A percentile compares a stretch with the other conserved stretches of the same genome.
These are phyloP conservation scores for Lontra canadensis DNA, from an alignment of 2,113 vertebrate genomes.

Conservation along the genomic window DNA sequence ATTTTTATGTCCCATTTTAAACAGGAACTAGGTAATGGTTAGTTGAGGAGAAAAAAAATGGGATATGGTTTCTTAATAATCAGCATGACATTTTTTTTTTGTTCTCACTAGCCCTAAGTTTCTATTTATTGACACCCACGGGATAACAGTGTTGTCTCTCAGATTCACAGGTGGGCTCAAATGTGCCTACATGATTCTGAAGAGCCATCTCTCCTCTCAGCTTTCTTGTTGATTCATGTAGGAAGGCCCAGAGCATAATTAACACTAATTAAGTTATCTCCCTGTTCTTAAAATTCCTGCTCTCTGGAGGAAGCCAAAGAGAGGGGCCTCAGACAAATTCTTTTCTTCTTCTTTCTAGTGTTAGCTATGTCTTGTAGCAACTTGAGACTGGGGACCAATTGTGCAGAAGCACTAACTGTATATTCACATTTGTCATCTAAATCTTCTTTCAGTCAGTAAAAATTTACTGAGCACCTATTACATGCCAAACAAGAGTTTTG, in stretches of 20 bases:
- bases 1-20: background rate
- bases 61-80: background rate
- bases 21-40: background rate
- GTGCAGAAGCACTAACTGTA: background rate
- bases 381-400: background rate
- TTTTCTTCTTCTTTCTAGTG: background rate
- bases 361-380: background rate
- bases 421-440: background rate
- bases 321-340: background rate
- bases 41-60: background rate
- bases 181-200: background rate
- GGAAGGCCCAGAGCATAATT: background rate
- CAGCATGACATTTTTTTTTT: background rate
- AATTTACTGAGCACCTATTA: background rate
- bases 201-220: background rate
- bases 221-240: background rate
- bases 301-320: background rate
- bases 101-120: background rate
- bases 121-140: background rate
- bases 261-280: conserved; percentile 6
- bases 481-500: background rate
- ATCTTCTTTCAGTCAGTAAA: background rate
- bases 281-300: background rate
- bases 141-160: background rate
- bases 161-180: background rate